Percentiles rank a stretch among this genome's conserved stretches.
Evolutionary conservation across 1,140 invertebrate species (phyloP).

Genomic region (Sycophila sp.): DNA sequence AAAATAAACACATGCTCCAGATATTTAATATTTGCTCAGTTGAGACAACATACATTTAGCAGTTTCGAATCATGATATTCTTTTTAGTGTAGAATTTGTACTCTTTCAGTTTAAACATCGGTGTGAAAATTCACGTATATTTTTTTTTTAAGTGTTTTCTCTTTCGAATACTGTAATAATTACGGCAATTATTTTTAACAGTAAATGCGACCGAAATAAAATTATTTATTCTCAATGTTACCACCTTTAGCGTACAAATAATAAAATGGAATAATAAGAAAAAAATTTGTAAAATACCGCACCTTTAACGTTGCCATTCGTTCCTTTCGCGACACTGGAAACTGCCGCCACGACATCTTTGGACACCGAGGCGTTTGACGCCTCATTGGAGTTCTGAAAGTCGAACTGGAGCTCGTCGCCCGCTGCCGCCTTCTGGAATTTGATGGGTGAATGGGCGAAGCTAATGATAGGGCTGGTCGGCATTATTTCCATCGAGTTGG

Average conservation of each 20-base stretch:
- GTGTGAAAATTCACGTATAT: background rate
- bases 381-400: slow-evolving; percentile 45
- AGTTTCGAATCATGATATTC: no score
- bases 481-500: slow-evolving; percentile 62
- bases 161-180: no score
- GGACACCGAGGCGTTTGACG: background rate
- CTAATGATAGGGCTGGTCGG: slow-evolving; percentile 62
- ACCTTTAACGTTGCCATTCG: slow-evolving; percentile 26
- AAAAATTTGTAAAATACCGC: no score
- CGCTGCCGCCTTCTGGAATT: slow-evolving; percentile 44
- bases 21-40: slow-evolving; percentile 10
- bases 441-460: slow-evolving; percentile 58
- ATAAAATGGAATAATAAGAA: no score
- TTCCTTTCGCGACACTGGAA: background rate
- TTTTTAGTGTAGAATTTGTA: background rate
- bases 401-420: slow-evolving; percentile 53
- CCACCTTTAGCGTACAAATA: no score
- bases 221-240: no score
- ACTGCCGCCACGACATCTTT: background rate
- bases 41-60: slow-evolving; percentile 11
- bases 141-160: no score
- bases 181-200: no score
- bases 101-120: background rate
- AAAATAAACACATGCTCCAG: background rate
- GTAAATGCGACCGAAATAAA: no score